Conservation (phyloP, 2,113 vertebrate genomes). For the Alethe castanea region DNA sequence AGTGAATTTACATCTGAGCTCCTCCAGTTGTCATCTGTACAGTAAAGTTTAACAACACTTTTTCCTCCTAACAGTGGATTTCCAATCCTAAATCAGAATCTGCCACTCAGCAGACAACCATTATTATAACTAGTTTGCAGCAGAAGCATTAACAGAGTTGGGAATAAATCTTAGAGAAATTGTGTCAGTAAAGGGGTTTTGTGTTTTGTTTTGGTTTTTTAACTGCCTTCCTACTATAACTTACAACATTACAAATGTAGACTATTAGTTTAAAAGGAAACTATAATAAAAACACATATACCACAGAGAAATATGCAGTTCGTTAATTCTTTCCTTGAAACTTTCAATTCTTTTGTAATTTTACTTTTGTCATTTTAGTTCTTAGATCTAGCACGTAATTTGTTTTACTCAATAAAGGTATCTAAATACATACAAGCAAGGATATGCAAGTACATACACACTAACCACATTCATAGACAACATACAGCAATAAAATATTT, state of each 20-base stretch:
- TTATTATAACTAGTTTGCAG: neutral
- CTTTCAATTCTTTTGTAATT: neutral
- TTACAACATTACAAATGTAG: neutral
- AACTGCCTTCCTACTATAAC: neutral
- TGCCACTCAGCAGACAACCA: conserved; percentile 11
- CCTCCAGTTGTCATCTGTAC: conserved; percentile 72
- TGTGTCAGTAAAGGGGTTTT: neutral
- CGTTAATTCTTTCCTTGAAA: neutral
- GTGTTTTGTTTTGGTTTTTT: neutral
- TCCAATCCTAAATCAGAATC: conserved; percentile 38
- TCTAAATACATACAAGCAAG: neutral
- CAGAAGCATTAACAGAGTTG: neutral
- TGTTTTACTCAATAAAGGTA: neutral
- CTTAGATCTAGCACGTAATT: neutral
- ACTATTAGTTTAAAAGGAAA: neutral
- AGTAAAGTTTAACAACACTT: conserved; percentile 73
- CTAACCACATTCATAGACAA: neutral
- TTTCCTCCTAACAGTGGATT: conserved; percentile 6
- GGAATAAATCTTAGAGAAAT: neutral
- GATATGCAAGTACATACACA: neutral
- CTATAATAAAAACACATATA: neutral
- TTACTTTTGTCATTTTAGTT: neutral
- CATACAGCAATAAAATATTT: neutral
- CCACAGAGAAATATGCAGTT: neutral
- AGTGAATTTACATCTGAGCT: conserved; percentile 60